These are phyloP conservation scores for Drosophila nannoptera DNA, from an alignment of 1,140 invertebrate species.

Conservation along the genomic window DNA sequence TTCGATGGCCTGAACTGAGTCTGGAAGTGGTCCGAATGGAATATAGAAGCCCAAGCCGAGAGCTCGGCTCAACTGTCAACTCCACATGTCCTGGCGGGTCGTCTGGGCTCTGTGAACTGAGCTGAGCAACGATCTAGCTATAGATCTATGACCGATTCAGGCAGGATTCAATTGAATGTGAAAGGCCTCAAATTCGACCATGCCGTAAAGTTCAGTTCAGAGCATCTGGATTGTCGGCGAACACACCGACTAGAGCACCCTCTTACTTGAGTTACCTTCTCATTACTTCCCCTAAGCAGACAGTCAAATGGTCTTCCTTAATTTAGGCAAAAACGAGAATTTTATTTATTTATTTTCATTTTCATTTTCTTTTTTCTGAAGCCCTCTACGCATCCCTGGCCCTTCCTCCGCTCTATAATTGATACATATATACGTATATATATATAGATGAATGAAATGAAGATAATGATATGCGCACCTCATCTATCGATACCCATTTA, in stretches of 20 bases:
- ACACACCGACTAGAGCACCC: background rate
- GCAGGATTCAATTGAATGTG: too few relatives aligned
- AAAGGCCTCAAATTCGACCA: too few relatives aligned
- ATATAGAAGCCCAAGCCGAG: background rate
- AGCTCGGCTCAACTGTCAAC: too few relatives aligned
- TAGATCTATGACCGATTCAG: background rate
- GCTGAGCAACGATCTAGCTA: background rate
- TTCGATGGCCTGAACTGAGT: too few relatives aligned
- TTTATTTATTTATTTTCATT: background rate
- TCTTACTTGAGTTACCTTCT: constrained; percentile 22
- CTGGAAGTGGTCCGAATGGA: too few relatives aligned
- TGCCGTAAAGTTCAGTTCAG: background rate
- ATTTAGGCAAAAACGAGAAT: constrained; percentile 47
- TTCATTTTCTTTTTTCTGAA: constrained; percentile 21
- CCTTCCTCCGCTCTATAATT: background rate
- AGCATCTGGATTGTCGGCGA: background rate
- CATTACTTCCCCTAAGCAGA: constrained; percentile 60
- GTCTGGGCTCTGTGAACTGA: background rate
- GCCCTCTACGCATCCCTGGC: background rate
- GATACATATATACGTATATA: too few relatives aligned
- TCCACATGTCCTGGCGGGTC: background rate
- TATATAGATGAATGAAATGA: background rate
- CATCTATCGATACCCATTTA: constrained; percentile 3
- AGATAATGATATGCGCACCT: constrained; percentile 4
- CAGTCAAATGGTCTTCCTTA: constrained; percentile 70